A percentile compares a stretch with the other conserved stretches of the same genome.
phyloP scores from a whole-genome alignment of 2,888 invertebrate genomes.

The Agrenia bidenticulata region DNA sequence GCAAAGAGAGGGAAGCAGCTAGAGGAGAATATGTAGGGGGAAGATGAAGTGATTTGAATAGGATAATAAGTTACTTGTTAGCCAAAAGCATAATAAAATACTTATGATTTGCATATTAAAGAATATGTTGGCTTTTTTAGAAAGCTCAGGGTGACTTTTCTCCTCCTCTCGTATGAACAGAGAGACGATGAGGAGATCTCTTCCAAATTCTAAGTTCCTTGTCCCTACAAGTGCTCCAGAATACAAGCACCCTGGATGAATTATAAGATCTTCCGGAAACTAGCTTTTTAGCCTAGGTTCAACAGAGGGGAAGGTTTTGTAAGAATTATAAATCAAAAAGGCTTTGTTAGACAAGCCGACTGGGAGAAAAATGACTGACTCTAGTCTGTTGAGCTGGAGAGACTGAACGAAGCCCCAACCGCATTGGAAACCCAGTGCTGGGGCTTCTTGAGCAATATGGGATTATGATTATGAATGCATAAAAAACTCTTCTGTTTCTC shows the following conservation, averaged over 20 bases:
- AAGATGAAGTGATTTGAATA: conserved; percentile 32
- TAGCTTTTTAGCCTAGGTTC: neutral
- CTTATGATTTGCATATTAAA: conserved; percentile 11
- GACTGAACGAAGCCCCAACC: neutral
- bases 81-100: conserved; percentile 14
- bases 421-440: too few species aligned
- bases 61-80: conserved; percentile 28
- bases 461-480: conserved; percentile 19
- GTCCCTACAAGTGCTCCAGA: too few species aligned
- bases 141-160: conserved; percentile 20
- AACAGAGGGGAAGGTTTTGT: neutral
- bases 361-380: neutral
- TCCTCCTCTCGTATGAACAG: conserved; percentile 17
- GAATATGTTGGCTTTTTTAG: neutral
- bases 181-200: too few species aligned
- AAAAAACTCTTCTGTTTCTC: conserved; percentile 8
- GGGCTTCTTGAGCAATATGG: conserved; percentile 21
- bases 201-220: too few species aligned
- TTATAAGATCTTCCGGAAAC: neutral
- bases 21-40: neutral
- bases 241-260: neutral
- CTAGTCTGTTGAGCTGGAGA: neutral
- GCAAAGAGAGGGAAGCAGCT: neutral
- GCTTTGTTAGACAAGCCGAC: conserved; percentile 9
- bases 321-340: conserved; percentile 25